phyloP scores from a whole-genome alignment of 2,797 vertebrate genomes.

The Buphagus erythrorhynchus region DNA sequence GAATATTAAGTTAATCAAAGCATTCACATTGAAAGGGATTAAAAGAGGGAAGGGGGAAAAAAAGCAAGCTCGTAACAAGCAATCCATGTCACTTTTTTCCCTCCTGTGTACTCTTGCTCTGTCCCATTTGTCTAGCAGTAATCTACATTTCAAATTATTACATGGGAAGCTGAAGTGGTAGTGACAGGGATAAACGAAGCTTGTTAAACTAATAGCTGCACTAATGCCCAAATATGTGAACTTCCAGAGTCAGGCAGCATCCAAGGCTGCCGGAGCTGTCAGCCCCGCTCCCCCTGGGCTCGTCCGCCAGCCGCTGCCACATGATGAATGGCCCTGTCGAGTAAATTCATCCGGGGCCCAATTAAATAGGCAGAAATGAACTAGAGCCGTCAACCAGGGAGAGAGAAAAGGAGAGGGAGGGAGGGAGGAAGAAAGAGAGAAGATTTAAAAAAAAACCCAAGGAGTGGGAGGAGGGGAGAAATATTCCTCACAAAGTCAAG shows the following conservation, averaged over 20 bases:
- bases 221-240: constrained; percentile 94
- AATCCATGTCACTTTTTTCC: constrained; percentile 81
- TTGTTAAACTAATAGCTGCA: constrained; percentile 98
- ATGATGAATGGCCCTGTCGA: constrained; percentile 99
- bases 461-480: constrained; percentile 45
- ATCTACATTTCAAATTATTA: constrained; percentile 91
- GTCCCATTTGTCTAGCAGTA: constrained; percentile 88
- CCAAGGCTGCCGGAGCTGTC: constrained; percentile 85
- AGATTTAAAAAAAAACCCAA: neutral
- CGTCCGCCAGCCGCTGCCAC: constrained; percentile 90
- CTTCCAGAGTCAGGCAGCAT: constrained; percentile 86
- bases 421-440: constrained; percentile 46
- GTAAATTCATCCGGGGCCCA: constrained; percentile 95
- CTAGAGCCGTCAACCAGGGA: constrained; percentile 85
- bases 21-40: constrained; percentile 61
- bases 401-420: constrained; percentile 63
- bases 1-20: constrained; percentile 83
- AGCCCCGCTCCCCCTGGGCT: constrained; percentile 87
- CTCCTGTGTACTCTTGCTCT: constrained; percentile 78
- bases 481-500: constrained; percentile 76
- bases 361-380: constrained; percentile 91
- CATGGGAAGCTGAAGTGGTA: constrained; percentile 87
- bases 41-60: constrained; percentile 27
- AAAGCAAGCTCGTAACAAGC: constrained; percentile 77
- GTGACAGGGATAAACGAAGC: constrained; percentile 93